Percentiles rank a stretch among this genome's conserved stretches.
Evolutionary conservation across 2,797 vertebrate genomes (phyloP).

Genomic region (Sitta carolinensis): DNA sequence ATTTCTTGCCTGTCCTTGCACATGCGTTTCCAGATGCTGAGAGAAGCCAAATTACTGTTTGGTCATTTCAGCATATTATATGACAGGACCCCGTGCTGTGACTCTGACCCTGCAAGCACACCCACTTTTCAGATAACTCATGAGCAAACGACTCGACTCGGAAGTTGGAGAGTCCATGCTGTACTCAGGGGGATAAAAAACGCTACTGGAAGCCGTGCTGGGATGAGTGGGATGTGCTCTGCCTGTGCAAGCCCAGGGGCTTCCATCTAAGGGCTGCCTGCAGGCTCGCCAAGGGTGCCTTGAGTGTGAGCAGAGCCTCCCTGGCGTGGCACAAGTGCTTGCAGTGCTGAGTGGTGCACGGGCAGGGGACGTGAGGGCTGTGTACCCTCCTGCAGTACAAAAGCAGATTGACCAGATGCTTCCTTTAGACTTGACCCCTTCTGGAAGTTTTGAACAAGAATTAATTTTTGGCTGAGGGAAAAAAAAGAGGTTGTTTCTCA

Average conservation of each 20-base stretch:
- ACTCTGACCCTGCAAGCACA: not conserved
- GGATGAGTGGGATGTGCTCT: not conserved
- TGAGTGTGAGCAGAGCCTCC: not conserved
- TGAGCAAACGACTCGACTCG: not conserved
- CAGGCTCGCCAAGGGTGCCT: not conserved
- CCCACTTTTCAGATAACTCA: not conserved
- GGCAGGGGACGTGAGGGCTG: not conserved
- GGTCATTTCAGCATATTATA: not conserved
- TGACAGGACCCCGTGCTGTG: not conserved
- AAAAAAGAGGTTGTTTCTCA: conserved; percentile 7
- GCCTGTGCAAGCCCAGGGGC: not conserved
- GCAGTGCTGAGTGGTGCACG: not conserved
- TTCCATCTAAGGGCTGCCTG: not conserved
- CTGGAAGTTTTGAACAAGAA: conserved; percentile 23
- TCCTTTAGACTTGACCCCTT: conserved; percentile 40
- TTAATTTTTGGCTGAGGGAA: conserved; percentile 27
- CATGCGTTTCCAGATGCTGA: not conserved
- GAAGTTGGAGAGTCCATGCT: not conserved
- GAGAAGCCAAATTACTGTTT: not conserved
- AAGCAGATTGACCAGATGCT: conserved; percentile 49
- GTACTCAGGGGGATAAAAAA: not conserved
- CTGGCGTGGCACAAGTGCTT: not conserved
- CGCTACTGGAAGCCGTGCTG: not conserved
- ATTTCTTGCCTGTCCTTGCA: not conserved
- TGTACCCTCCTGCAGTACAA: not conserved